phyloP scores from a whole-genome alignment of 2,113 vertebrate species.

The Regulus satrapa region DNA sequence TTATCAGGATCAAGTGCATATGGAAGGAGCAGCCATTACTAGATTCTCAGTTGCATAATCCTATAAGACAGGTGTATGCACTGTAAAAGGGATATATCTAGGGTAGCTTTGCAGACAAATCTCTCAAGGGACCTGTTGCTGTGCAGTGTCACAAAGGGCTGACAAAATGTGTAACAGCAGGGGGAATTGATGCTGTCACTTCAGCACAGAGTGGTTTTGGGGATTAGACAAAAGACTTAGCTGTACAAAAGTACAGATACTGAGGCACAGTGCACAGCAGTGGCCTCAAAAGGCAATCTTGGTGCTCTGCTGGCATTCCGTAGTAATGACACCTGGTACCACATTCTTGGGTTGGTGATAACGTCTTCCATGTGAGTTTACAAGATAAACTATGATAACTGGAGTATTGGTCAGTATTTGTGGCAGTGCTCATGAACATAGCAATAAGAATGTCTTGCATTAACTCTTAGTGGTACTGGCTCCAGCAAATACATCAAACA shows the following conservation, averaged over 20 bases:
- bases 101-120: not conserved
- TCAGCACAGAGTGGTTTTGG: not conserved
- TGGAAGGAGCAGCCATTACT: not conserved
- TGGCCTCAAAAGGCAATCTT: not conserved
- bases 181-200: not conserved
- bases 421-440: not conserved
- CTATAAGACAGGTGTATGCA: not conserved
- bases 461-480: not conserved
- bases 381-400: not conserved
- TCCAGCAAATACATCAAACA: not conserved
- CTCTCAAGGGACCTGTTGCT: not conserved
- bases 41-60: not conserved
- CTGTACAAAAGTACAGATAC: not conserved
- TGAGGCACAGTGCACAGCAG: not conserved
- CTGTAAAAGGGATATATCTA: not conserved
- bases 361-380: not conserved
- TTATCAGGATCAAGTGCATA: not conserved
- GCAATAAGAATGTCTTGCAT: not conserved
- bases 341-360: not conserved
- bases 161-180: not conserved
- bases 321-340: not conserved
- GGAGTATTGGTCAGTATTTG: not conserved
- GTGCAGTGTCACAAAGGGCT: not conserved
- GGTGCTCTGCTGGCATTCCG: not conserved
- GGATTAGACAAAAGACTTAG: not conserved